These are phyloP conservation scores for Halictus quadricinctus DNA, from an alignment of 2,888 invertebrate species.

Conservation along the genomic window DNA sequence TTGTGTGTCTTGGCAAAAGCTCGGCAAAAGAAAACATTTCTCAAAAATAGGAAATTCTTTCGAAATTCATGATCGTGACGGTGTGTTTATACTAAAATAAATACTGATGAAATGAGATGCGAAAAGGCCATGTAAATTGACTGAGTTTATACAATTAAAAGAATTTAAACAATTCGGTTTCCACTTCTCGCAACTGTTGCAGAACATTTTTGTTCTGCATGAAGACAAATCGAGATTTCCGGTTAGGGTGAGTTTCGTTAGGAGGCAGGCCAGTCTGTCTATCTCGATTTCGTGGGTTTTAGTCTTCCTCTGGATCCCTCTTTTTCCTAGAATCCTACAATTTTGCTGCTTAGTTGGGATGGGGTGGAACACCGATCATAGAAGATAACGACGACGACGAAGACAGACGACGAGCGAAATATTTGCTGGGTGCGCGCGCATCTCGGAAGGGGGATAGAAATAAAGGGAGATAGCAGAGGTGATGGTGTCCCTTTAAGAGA, in stretches of 20 bases:
- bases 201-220: not conserved
- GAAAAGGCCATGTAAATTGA: not conserved
- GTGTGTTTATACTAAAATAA: not conserved
- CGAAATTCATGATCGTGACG: not conserved
- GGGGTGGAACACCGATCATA: constrained; percentile 6
- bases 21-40: not conserved
- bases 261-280: not conserved
- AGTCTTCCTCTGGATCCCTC: not conserved
- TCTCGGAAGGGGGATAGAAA: not conserved
- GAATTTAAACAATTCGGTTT: not conserved
- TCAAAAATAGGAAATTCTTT: not conserved
- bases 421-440: not conserved
- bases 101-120: not conserved
- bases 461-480: not conserved
- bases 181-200: not conserved
- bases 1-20: not conserved
- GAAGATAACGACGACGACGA: not conserved
- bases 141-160: too few species aligned
- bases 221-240: not conserved
- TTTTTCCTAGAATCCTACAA: constrained; percentile 3
- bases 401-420: constrained; percentile 4
- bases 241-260: not conserved
- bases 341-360: not conserved
- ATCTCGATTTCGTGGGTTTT: not conserved
- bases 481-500: not conserved